Conservation (phyloP, 2,797 vertebrate genomes). For the Austrolebias charrua region DNA sequence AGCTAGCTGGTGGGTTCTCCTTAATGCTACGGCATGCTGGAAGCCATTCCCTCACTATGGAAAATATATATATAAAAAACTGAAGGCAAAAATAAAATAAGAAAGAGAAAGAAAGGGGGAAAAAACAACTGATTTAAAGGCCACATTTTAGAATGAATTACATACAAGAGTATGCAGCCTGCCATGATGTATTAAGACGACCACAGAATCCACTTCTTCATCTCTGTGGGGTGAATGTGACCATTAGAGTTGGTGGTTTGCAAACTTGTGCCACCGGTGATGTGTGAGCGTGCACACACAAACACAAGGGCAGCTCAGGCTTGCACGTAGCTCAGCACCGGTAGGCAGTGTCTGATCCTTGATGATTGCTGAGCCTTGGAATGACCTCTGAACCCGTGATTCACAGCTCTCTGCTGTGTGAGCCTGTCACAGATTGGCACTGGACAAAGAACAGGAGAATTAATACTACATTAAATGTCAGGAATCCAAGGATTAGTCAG, state of each 20-base stretch:
- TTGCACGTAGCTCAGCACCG: constrained; percentile 44
- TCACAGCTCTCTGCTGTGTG: constrained; percentile 68
- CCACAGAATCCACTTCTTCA: constrained; percentile 70
- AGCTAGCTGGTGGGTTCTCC: constrained; percentile 83
- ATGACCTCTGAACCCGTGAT: constrained; percentile 70
- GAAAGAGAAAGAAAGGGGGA: constrained; percentile 16
- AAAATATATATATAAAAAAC: constrained; percentile 74
- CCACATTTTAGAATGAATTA: constrained; percentile 87
- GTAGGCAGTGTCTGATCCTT: constrained; percentile 68
- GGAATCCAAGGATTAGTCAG: constrained; percentile 71
- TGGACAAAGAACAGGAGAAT: constrained; percentile 66
- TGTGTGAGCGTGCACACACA: constrained; percentile 24
- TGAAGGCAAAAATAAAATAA: constrained; percentile 63
- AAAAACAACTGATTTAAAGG: constrained; percentile 83
- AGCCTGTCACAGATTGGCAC: constrained; percentile 70
- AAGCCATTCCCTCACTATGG: constrained; percentile 78
- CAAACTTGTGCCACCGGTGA: constrained; percentile 67
- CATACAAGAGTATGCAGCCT: constrained; percentile 79
- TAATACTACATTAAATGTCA: constrained; percentile 76
- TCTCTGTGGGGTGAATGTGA: constrained; percentile 77
- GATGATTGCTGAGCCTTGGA: constrained; percentile 69
- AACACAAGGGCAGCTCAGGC: constrained; percentile 5
- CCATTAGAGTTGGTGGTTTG: constrained; percentile 72
- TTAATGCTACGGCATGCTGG: constrained; percentile 84
- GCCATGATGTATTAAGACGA: constrained; percentile 81